Evolutionary conservation across 2,113 vertebrate species (phyloP).

Genomic region (Megaceryle maxima): DNA sequence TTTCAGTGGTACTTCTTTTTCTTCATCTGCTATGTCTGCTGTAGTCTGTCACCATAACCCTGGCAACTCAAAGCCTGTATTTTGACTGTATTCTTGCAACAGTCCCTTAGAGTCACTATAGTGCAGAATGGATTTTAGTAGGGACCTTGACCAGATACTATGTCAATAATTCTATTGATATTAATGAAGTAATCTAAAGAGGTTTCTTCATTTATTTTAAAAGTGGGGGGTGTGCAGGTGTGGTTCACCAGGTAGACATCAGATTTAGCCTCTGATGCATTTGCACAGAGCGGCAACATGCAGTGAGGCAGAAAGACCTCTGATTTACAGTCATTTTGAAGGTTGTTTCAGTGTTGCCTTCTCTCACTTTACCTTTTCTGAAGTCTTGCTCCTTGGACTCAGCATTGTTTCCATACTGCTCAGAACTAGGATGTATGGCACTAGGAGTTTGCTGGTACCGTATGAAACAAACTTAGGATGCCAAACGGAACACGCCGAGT

Average conservation of each 20-base stretch:
- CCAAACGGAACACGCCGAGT: not conserved
- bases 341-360: not conserved
- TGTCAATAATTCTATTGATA: not conserved
- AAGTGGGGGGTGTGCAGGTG: not conserved
- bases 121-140: not conserved
- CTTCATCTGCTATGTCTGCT: not conserved
- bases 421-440: not conserved
- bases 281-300: not conserved
- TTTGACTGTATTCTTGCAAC: not conserved
- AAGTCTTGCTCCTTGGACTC: not conserved
- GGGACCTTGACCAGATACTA: not conserved
- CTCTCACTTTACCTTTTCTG: not conserved
- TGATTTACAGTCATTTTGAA: not conserved
- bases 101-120: not conserved
- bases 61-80: not conserved
- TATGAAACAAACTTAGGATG: not conserved
- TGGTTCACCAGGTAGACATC: not conserved
- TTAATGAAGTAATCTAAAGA: not conserved
- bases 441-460: not conserved
- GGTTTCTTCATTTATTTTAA: not conserved
- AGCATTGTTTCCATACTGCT: not conserved
- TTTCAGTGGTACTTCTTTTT: not conserved
- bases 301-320: not conserved
- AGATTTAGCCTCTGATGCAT: not conserved
- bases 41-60: not conserved